Conservation (phyloP, 2,113 vertebrate species). For the Colinus virginianus region DNA sequence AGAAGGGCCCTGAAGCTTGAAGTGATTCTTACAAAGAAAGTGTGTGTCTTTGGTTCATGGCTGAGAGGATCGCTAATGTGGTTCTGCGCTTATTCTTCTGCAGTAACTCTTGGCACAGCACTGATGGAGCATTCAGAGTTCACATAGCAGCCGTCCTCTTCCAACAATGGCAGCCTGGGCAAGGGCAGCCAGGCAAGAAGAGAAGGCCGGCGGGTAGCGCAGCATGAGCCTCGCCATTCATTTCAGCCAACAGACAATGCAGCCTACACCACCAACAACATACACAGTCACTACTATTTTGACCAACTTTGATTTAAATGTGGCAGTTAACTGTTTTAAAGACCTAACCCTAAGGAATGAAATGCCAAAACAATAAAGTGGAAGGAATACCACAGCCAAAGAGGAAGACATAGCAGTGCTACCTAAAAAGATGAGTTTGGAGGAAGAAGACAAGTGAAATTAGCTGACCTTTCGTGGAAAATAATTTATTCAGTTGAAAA, state of each 20-base stretch:
- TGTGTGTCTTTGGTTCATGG: background rate
- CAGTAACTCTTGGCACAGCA: background rate
- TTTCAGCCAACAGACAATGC: background rate
- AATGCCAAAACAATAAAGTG: background rate
- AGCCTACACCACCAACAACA: background rate
- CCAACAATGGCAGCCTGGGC: background rate
- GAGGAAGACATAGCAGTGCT: background rate
- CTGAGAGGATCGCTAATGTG: background rate
- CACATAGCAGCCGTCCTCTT: background rate
- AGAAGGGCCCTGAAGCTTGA: background rate
- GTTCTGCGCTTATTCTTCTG: background rate
- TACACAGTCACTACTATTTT: background rate
- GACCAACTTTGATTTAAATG: background rate
- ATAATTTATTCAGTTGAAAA: background rate
- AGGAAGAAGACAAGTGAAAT: background rate
- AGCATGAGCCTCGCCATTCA: background rate
- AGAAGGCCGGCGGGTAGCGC: background rate
- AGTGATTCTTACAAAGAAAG: background rate
- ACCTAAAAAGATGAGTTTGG: background rate
- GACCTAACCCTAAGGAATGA: background rate
- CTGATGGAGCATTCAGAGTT: background rate
- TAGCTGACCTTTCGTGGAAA: background rate
- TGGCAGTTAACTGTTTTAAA: background rate
- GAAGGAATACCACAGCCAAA: background rate
- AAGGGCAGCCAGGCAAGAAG: background rate